Conservation (phyloP, 1,140 invertebrate genomes). For the Drosophila tani region DNA sequence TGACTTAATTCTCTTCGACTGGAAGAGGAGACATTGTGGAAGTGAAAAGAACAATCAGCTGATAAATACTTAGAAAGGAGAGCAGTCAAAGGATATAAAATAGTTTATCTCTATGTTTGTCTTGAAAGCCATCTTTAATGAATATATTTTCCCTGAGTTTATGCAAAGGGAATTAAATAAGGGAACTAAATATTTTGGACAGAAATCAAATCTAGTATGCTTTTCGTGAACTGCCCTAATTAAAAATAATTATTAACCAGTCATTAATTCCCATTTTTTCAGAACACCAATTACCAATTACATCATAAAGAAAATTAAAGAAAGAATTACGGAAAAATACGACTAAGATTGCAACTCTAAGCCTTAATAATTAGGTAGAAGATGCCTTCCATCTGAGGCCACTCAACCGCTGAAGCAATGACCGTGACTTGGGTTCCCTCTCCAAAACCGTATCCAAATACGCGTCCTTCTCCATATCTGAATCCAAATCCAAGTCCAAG, state of each 20-base stretch:
- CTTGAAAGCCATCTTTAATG: too few species aligned
- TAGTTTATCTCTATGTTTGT: too few species aligned
- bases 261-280: background rate
- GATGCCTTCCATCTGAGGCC: constrained; percentile 23
- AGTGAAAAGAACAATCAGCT: constrained; percentile 1
- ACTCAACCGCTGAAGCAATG: constrained; percentile 15
- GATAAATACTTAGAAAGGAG: background rate
- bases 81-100: background rate
- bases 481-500: constrained; percentile 7
- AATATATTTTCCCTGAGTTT: too few species aligned
- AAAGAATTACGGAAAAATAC: background rate
- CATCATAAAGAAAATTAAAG: background rate
- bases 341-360: constrained; percentile 5
- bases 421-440: constrained; percentile 9
- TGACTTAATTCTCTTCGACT: background rate
- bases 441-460: background rate
- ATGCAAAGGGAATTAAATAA: background rate
- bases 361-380: background rate
- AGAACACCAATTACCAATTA: constrained; percentile 28
- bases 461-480: background rate
- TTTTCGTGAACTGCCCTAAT: too few species aligned
- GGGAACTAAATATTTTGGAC: too few species aligned
- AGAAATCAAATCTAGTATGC: too few species aligned
- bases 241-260: background rate
- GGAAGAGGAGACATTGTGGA: background rate